These are phyloP conservation scores for Umimayanthus chanpuru DNA, from an alignment of 92 coral and sea anemone species.

Conservation along the genomic window DNA sequence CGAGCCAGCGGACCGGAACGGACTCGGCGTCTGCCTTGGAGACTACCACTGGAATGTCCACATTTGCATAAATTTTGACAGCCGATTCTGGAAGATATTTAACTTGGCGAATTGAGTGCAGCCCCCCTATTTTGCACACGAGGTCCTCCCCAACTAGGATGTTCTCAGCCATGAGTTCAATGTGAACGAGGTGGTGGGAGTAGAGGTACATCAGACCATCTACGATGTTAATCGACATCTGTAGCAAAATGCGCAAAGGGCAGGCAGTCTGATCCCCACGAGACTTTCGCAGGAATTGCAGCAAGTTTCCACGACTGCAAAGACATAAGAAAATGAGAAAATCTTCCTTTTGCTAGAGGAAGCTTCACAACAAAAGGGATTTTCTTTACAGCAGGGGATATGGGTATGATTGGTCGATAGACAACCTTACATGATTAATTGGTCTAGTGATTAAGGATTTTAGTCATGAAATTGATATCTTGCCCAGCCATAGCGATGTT, in stretches of 20 bases:
- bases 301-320: neutral
- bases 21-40: constrained; percentile 9
- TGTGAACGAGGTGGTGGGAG: constrained; percentile 1
- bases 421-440: too few species aligned
- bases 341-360: too few species aligned
- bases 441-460: too few species aligned
- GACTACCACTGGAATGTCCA: neutral
- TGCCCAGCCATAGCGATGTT: too few species aligned
- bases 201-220: constrained; percentile 12
- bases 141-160: neutral
- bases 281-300: constrained; percentile 18
- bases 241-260: neutral
- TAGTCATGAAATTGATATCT: too few species aligned
- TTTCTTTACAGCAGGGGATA: too few species aligned
- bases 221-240: neutral
- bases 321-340: too few species aligned
- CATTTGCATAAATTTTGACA: too few species aligned
- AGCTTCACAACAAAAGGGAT: too few species aligned
- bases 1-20: constrained; percentile 53
- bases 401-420: too few species aligned
- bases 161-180: constrained; percentile 28
- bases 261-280: neutral
- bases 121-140: constrained; percentile 13
- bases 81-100: too few species aligned
- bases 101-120: constrained; percentile 22